A percentile compares a stretch with the other conserved stretches of the same genome.
Evolutionary conservation across 2,888 invertebrate genomes (phyloP).

Genomic region (Onthophagus sagittarius): DNA sequence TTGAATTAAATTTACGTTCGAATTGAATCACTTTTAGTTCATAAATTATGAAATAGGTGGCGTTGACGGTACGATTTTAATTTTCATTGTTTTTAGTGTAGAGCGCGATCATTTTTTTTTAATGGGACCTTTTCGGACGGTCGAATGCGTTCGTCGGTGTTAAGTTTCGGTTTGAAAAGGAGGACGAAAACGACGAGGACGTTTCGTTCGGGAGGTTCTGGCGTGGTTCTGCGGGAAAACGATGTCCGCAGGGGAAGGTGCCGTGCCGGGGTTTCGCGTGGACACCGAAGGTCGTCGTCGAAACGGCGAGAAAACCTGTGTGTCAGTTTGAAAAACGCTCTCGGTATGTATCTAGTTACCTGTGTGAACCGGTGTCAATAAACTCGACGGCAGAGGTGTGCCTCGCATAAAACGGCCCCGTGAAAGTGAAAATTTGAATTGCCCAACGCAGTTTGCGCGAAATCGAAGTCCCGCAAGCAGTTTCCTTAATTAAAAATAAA

Average conservation of each 20-base stretch:
- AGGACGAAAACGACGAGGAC: not conserved
- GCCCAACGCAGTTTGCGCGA: constrained; percentile 36
- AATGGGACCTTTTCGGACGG: constrained; percentile 1
- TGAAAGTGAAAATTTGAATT: constrained; percentile 48
- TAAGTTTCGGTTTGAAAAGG: not conserved
- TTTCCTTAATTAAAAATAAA: too few species aligned
- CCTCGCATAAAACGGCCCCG: constrained; percentile 43
- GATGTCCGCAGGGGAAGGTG: not conserved
- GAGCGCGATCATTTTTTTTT: constrained; percentile 30
- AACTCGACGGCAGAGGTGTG: constrained; percentile 48
- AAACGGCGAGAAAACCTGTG: constrained; percentile 11
- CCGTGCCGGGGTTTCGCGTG: not conserved
- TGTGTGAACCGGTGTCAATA: constrained; percentile 45
- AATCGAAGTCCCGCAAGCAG: not conserved
- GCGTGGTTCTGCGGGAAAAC: too few species aligned
- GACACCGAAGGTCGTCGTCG: not conserved
- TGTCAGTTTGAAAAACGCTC: constrained; percentile 16
- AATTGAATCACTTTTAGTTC: too few species aligned
- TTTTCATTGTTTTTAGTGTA: constrained; percentile 32
- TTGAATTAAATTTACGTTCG: too few species aligned
- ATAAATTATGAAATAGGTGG: constrained; percentile 20
- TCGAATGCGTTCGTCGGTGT: not conserved
- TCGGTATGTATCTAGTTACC: constrained; percentile 23
- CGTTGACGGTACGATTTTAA: constrained; percentile 23
- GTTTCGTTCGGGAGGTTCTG: too few species aligned